Percentiles rank a stretch among this genome's conserved stretches.
Conservation (phyloP, 1,140 invertebrate species). For the Fopius arisanus region DNA sequence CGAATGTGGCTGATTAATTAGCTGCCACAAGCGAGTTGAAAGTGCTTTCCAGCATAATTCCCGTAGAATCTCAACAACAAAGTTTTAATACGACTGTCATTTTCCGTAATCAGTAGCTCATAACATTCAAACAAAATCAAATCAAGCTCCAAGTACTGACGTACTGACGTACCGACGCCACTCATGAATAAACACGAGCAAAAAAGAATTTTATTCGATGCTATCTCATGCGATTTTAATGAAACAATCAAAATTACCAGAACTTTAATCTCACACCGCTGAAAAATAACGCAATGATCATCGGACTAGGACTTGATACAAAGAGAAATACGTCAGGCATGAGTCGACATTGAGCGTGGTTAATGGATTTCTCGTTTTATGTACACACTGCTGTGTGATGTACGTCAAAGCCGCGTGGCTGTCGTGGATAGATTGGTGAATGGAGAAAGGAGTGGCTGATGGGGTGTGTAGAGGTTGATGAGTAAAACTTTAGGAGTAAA, state of each 20-base stretch:
- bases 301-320: neutral
- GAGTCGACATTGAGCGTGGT: slow-evolving; percentile 3
- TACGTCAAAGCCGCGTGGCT: neutral
- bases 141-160: too few relatives aligned
- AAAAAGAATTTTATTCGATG: too few relatives aligned
- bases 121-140: too few relatives aligned
- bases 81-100: too few relatives aligned
- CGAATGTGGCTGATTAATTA: too few relatives aligned
- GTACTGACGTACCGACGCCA: too few relatives aligned
- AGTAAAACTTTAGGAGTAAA: neutral
- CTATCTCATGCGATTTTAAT: too few relatives aligned
- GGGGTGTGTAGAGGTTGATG: neutral
- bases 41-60: too few relatives aligned
- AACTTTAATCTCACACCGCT: neutral
- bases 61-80: too few relatives aligned
- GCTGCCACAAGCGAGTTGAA: too few relatives aligned
- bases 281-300: neutral
- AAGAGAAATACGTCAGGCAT: neutral
- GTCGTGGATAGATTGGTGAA: slow-evolving; percentile 9
- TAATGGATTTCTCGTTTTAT: slow-evolving; percentile 29
- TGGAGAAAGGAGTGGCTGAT: neutral
- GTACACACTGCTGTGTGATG: slow-evolving; percentile 6
- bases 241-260: neutral
- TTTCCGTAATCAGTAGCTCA: too few relatives aligned
- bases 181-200: too few relatives aligned